phyloP scores from a whole-genome alignment of 2,113 vertebrate genomes.

The Salvator merianae region DNA sequence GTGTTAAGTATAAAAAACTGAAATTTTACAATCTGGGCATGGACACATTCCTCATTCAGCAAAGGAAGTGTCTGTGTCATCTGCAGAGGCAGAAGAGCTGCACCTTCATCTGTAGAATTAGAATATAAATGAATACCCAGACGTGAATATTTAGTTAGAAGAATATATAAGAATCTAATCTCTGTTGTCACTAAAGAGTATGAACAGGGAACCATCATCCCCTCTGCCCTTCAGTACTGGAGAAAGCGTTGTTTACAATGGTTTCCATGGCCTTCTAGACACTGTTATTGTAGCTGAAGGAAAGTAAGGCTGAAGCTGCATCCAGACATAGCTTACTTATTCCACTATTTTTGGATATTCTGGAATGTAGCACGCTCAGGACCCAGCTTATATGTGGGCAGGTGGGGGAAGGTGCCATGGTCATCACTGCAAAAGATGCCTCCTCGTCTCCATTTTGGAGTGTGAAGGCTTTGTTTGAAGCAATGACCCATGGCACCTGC shows the following conservation, averaged over 20 bases:
- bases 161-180: background rate
- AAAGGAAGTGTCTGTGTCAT: background rate
- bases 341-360: no score
- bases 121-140: background rate
- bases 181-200: background rate
- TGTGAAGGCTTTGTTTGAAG: no score
- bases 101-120: background rate
- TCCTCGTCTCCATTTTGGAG: no score
- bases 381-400: background rate
- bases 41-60: background rate
- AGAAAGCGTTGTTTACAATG: background rate
- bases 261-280: background rate
- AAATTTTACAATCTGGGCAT: background rate
- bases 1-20: slow-evolving; percentile 12
- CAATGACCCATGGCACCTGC: no score
- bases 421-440: no score
- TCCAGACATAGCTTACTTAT: no score
- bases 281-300: background rate
- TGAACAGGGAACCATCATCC: background rate
- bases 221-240: background rate
- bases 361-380: no score
- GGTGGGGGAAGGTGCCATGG: no score
- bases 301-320: no score
- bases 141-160: background rate
- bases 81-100: background rate